Conservation (phyloP, 53 echinoderm and acorn worm genomes). For the Paracentrotus lividus region DNA sequence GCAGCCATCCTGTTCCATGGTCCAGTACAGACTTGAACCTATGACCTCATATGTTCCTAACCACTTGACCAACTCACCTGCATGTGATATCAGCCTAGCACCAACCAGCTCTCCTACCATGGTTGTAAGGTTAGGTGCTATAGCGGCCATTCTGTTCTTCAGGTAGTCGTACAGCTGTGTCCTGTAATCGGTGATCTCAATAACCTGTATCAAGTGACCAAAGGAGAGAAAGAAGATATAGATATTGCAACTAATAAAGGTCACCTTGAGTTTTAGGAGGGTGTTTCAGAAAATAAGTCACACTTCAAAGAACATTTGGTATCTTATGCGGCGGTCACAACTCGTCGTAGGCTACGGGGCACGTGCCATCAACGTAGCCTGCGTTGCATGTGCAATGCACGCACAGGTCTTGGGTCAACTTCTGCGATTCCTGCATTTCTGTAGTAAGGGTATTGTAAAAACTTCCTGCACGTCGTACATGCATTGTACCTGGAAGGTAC, state of each 20-base stretch:
- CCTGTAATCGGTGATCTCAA: conserved; percentile 98
- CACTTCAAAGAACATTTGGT: no score
- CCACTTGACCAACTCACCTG: conserved; percentile 81
- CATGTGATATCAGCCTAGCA: conserved; percentile 97
- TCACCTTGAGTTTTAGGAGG: no score
- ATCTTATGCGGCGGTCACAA: no score
- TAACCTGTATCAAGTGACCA: conserved; percentile 72
- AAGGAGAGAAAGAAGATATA: neutral
- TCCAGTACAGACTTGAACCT: conserved; percentile 3
- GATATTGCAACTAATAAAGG: neutral
- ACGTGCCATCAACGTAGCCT: no score
- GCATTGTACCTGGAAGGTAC: no score
- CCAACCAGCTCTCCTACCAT: conserved; percentile 98
- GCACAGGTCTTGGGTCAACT: no score
- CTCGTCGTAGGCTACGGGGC: no score
- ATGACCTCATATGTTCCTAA: conserved; percentile 42
- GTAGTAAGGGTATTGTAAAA: no score
- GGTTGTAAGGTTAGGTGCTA: conserved; percentile 97
- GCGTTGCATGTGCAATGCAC: no score
- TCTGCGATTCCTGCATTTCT: no score
- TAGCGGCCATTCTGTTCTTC: conserved; percentile 99
- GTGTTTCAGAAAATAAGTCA: no score
- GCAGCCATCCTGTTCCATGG: conserved; percentile 96
- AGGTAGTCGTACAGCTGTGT: conserved; percentile 98
- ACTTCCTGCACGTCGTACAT: no score